Evolutionary conservation across 2,797 vertebrate genomes (phyloP), one percentile per base, ranked within the genome.

Genomic region (Pipistrellus nathusii): DNA sequence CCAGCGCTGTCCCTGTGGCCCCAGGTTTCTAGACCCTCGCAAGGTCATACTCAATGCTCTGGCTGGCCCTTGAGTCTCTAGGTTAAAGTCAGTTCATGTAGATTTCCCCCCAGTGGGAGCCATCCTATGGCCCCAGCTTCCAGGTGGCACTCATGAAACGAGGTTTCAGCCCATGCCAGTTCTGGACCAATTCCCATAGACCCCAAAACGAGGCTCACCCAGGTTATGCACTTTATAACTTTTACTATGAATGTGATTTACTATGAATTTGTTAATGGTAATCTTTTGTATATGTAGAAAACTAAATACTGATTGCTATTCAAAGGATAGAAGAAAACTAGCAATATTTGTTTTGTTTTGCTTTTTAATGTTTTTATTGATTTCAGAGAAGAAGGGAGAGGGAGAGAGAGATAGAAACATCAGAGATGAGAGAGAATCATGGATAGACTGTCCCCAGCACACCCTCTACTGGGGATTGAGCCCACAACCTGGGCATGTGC

Each of bases 101-200:
- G n/a, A 18, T 8, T 8, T 25, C 30, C 11, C 18, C 9, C 21
- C 9, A 41, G 1, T 81, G 55, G 15, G 53, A 78, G 51, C 53
- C 1, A 0, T 15, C 38, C 55, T 25, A 57, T 59, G 35, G 27
- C 15, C 20, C 62, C 35, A 57, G 1, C 35, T 1, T 53, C 2
- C 0, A 77, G 48, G 8, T 12, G 1, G 0, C 18, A 44, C 21
- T 51, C 10, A 3, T 25, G 18, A 48, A 85, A 12, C 6, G 12
- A 46, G 64, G 7, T 15, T 62, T 21, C 25, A 14, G 32, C 10
- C 25, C 12, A 17, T 23, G 10, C 7, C 20, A 62, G 27, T 14
- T 38, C 23, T 5, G 48, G 17, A 38, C 8, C 5, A 14, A 38
- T 1, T 13, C 11, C 4, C 25, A 51, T 1, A 86, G 75, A 41